phyloP scores from a whole-genome alignment of 2,797 vertebrate genomes.

The Falco rusticolus region DNA sequence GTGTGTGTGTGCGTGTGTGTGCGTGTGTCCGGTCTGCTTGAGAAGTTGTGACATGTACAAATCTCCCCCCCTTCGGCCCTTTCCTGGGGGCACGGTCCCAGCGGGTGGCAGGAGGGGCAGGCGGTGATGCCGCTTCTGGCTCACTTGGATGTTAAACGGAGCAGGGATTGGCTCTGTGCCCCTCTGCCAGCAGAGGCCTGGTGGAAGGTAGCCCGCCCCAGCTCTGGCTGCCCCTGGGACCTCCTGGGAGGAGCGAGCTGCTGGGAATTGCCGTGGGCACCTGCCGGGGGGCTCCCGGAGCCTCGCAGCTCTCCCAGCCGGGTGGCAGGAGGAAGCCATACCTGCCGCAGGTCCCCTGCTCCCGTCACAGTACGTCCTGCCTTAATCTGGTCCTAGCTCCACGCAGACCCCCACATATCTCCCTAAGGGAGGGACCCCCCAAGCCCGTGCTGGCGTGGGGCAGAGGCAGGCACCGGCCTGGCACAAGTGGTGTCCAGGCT shows the following conservation, averaged over 20 bases:
- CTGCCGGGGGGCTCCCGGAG: not conserved
- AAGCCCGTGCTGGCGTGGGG: not conserved
- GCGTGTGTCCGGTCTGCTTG: constrained; percentile 20
- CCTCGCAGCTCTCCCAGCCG: not conserved
- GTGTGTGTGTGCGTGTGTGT: not conserved
- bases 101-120: constrained; percentile 44
- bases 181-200: not conserved
- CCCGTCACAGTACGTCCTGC: not conserved
- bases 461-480: not conserved
- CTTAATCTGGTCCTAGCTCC: not conserved
- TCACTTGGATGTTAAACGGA: not conserved
- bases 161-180: constrained; percentile 20
- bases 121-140: not conserved
- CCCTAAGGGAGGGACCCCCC: not conserved
- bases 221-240: not conserved
- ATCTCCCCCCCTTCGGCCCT: constrained; percentile 4
- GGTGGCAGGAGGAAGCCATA: not conserved
- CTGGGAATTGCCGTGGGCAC: not conserved
- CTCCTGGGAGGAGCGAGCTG: not conserved
- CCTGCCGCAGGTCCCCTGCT: not conserved
- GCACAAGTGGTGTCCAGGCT: fast-evolving
- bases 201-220: not conserved
- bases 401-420: not conserved
- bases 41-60: constrained; percentile 32
- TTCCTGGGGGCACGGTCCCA: constrained; percentile 38